A percentile compares a stretch with the other conserved stretches of the same genome.
Evolutionary conservation across 2,888 invertebrate genomes (phyloP).

Genomic region (Scaptomyza flava): DNA sequence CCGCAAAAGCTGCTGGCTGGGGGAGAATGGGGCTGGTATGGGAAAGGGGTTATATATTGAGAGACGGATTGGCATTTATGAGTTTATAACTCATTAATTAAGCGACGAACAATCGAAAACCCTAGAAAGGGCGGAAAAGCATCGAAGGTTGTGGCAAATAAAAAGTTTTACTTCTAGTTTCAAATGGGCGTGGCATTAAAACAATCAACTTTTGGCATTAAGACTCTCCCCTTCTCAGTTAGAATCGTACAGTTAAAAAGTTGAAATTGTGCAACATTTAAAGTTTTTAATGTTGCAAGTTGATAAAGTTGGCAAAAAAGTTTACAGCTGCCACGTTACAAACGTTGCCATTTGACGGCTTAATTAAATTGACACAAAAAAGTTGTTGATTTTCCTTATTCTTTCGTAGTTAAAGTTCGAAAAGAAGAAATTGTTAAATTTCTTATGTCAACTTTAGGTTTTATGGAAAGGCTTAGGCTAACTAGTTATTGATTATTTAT

Average conservation of each 20-base stretch:
- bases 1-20: constrained; percentile 62
- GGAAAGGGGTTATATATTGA: constrained; percentile 1
- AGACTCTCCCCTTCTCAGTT: not conserved
- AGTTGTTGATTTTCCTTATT: not conserved
- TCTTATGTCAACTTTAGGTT: constrained; percentile 3
- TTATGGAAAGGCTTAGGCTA: not conserved
- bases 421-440: constrained; percentile 18
- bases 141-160: constrained; percentile 60
- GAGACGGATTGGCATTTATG: constrained; percentile 63
- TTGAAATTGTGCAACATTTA: constrained; percentile 49
- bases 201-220: constrained; percentile 38
- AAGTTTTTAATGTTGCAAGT: constrained; percentile 42
- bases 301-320: constrained; percentile 29
- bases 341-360: constrained; percentile 15
- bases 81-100: constrained; percentile 69
- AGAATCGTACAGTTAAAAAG: constrained; percentile 30
- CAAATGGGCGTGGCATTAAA: constrained; percentile 38
- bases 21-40: not conserved
- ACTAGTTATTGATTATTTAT: not conserved
- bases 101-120: constrained; percentile 47
- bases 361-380: constrained; percentile 45
- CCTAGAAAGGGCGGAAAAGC: constrained; percentile 18
- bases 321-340: constrained; percentile 21
- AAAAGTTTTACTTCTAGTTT: constrained; percentile 58
- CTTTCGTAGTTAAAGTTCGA: not conserved